A percentile compares a stretch with the other conserved stretches of the same genome.
phyloP scores from a whole-genome alignment of 1,140 invertebrate genomes.

The Heliconius nattereri region DNA sequence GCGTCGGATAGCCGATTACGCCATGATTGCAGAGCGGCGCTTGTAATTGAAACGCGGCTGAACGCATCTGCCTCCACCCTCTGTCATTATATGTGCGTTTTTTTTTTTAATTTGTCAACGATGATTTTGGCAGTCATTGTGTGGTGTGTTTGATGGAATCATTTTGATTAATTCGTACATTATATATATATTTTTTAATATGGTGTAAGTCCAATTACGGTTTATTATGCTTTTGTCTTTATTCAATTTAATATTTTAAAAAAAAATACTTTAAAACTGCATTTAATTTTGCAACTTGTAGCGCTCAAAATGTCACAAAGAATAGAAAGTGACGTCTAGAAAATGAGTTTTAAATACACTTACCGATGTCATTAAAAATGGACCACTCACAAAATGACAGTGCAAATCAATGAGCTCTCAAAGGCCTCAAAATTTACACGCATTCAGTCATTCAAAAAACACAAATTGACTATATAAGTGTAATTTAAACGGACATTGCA shows the following conservation, averaged over 20 bases:
- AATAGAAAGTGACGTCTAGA: not conserved
- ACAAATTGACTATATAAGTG: conserved; percentile 53
- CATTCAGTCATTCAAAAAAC: conserved; percentile 59
- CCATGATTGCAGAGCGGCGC: conserved; percentile 69
- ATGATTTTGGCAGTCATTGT: conserved; percentile 44
- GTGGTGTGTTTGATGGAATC: conserved; percentile 25
- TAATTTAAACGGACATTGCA: conserved; percentile 73
- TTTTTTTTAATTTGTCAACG: conserved; percentile 54
- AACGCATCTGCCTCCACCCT: conserved; percentile 53
- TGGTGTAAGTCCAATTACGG: not conserved
- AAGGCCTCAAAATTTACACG: conserved; percentile 60
- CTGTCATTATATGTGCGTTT: conserved; percentile 61
- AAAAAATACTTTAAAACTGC: no score
- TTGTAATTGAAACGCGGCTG: conserved; percentile 67
- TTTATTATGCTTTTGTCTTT: no score
- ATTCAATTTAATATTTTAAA: no score
- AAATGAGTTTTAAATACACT: not conserved
- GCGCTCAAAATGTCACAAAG: not conserved
- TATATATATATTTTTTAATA: not conserved
- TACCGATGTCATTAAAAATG: conserved; percentile 7
- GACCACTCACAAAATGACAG: conserved; percentile 64
- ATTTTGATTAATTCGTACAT: conserved; percentile 3
- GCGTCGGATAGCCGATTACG: conserved; percentile 61
- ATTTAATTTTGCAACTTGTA: not conserved
- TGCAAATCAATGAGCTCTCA: conserved; percentile 66